Base-by-base conservation (phyloP, 2,888 invertebrate genomes). In the Lucinisca nassula region DNA sequence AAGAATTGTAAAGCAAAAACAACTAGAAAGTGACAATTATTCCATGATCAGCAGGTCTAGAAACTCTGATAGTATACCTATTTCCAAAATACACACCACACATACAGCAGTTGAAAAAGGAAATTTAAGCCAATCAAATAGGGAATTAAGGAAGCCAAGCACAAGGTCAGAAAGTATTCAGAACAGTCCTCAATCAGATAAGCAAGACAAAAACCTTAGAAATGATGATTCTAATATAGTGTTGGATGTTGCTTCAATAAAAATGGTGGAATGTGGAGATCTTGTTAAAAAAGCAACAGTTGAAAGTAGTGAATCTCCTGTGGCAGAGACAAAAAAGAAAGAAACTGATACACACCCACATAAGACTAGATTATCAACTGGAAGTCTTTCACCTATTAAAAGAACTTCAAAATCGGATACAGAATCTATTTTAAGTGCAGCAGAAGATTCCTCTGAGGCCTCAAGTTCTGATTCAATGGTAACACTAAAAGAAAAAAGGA, bases 341-440 rank as follows among this genome's bases (percentile, higher is more conserved):
- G 30, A 67, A 1, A 67, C 2, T 67, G 74, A 70, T 24, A 0
- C 67, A 27, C 24, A 32, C 24, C 30, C 14, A 21, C 87, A 89
- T 75, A 76, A 87, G 49, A 89, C 89, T 58, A 55, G 89, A n/a
- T 77, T 89, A 10, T 78, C 89, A 0, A 89, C 89, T n/a, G 89
- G 89, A 14, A 89, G 87, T 72, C 82, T 89, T 38, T 21, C 74
- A 24, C 35, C 12, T 2, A 17, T 35, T 35, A 27, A 58, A 8
- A 24, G 8, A 58, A 3, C 21, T 51, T n/a, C 27, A 58, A 58
- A 58, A 67, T 10, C 32, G n/a, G n/a, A 8, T 12, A 17, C 45
- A 12, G 45, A 45, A 12, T 67, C 67, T 35, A 30, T 12, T 27
- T 27, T n/a, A 14, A 10, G 8, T 6, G 6, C 61, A 10, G 30